Conservation (phyloP, 2,113 vertebrate genomes). For the Hymenochirus boettgeri region DNA sequence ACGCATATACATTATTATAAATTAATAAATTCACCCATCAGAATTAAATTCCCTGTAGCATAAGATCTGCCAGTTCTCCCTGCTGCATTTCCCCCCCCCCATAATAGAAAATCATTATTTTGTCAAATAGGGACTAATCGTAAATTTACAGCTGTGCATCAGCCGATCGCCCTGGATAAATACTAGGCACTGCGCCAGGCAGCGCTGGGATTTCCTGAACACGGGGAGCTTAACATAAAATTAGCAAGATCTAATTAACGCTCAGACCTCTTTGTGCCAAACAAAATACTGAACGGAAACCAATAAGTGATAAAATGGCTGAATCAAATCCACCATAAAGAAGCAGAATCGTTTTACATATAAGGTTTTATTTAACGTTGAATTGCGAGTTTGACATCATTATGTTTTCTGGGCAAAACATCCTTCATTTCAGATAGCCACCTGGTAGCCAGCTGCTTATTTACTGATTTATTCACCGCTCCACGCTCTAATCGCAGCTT, state of each 20-base stretch:
- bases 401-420: slow-evolving; percentile 6
- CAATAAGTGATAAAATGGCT: slow-evolving; percentile 24
- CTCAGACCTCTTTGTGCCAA: slow-evolving; percentile 25
- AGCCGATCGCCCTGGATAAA: slow-evolving; percentile 39
- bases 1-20: too few species aligned
- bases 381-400: too few species aligned
- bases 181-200: slow-evolving; percentile 37
- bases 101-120: slow-evolving; percentile 45
- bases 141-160: slow-evolving; percentile 38
- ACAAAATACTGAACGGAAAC: slow-evolving; percentile 31
- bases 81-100: too few species aligned
- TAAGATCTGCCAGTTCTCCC: too few species aligned
- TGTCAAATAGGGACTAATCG: slow-evolving; percentile 40
- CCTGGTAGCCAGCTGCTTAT: slow-evolving; percentile 33
- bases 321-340: slow-evolving; percentile 5
- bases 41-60: too few species aligned
- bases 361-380: too few species aligned
- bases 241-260: slow-evolving; percentile 40
- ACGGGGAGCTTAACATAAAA: slow-evolving; percentile 41
- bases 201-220: slow-evolving; percentile 40
- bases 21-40: too few species aligned
- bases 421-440: slow-evolving; percentile 6
- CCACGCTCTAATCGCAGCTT: slow-evolving; percentile 31
- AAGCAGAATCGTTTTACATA: too few species aligned
- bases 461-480: slow-evolving; percentile 36